Conservation (phyloP, 2,113 vertebrate species). For the Megaptera novaeangliae region DNA sequence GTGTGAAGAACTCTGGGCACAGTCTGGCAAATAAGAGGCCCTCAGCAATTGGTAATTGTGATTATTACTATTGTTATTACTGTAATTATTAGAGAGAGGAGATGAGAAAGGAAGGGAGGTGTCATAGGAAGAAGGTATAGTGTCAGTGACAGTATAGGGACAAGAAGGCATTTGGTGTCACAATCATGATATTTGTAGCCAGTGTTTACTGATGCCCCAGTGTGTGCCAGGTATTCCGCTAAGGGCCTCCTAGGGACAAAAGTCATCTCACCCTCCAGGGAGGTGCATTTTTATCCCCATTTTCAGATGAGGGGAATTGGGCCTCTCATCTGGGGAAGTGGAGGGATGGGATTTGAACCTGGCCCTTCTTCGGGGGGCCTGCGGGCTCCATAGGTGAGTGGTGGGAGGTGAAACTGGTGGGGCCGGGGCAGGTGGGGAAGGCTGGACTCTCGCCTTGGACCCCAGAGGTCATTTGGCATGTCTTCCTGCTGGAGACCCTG, state of each 20-base stretch:
- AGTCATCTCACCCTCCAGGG: background rate
- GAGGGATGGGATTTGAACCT: background rate
- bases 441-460: background rate
- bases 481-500: background rate
- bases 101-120: background rate
- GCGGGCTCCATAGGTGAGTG: background rate
- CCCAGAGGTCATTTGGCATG: background rate
- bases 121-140: background rate
- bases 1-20: background rate
- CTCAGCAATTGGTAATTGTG: background rate
- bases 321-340: too few relatives aligned
- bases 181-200: background rate
- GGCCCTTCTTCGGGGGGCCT: too few relatives aligned
- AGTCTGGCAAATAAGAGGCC: background rate
- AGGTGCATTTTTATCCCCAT: background rate
- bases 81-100: background rate
- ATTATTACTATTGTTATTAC: background rate
- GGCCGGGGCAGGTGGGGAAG: background rate
- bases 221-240: background rate
- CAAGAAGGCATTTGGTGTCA: background rate
- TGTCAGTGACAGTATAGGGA: background rate
- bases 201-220: background rate
- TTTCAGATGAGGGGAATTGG: background rate
- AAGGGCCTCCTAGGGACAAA: background rate
- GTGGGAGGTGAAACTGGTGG: background rate